Conservation (phyloP, 1,140 invertebrate species). For the Chrysopa pallens region DNA sequence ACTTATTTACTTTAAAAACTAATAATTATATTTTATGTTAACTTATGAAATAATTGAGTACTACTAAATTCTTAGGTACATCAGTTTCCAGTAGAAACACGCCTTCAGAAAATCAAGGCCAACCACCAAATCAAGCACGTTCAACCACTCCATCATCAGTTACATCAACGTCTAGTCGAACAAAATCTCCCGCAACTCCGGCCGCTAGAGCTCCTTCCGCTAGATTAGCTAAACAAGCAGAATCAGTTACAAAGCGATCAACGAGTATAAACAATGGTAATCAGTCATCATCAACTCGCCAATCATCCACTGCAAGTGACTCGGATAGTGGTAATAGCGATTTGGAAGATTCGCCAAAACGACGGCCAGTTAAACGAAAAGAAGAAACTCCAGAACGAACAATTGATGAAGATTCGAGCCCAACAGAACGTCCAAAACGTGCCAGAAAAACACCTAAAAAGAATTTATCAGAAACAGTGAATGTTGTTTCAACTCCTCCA, state of each 20-base stretch:
- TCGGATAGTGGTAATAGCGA: constrained; percentile 33
- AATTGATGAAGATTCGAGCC: constrained; percentile 15
- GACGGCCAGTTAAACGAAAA: constrained; percentile 19
- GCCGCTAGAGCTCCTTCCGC: constrained; percentile 15
- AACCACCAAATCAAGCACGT: constrained; percentile 21
- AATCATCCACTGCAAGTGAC: constrained; percentile 15
- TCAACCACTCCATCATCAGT: constrained; percentile 39
- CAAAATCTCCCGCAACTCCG: constrained; percentile 40
- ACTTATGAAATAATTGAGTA: no score
- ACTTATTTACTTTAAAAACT: no score
- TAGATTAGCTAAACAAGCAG: constrained; percentile 17
- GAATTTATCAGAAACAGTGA: constrained; percentile 9
- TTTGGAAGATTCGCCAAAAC: constrained; percentile 20
- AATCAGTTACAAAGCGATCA: constrained; percentile 11
- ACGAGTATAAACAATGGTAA: no score
- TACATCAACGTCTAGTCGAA: constrained; percentile 37
- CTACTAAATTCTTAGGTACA: constrained; percentile 11
- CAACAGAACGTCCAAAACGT: constrained; percentile 12
- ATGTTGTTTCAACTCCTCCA: constrained; percentile 16
- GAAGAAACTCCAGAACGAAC: constrained; percentile 18
- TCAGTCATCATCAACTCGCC: background rate
- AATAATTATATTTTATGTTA: no score
- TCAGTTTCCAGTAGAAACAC: constrained; percentile 15
- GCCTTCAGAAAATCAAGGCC: constrained; percentile 19
- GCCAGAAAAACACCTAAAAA: constrained; percentile 11